phyloP scores from a whole-genome alignment of 2,113 vertebrate species.

The Typhlomys cinereus region DNA sequence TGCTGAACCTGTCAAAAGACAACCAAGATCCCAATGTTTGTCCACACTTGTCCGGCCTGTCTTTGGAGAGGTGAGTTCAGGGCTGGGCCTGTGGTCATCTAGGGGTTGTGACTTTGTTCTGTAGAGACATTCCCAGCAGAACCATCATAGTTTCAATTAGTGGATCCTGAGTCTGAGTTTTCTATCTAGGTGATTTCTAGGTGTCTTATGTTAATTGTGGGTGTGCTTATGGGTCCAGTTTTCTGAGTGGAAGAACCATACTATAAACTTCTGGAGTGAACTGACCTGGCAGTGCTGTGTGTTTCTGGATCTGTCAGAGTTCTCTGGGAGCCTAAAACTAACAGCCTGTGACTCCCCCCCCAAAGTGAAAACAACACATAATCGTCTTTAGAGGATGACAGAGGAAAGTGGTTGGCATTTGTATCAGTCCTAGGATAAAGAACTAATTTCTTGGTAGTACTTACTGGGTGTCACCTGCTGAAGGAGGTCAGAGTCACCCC shows the following conservation, averaged over 20 bases:
- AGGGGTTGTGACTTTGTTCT: neutral
- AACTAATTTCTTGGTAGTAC: neutral
- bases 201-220: neutral
- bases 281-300: neutral
- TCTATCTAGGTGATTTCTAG: neutral
- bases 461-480: neutral
- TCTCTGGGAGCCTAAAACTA: neutral
- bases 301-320: neutral
- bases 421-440: neutral
- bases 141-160: accelerated
- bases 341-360: neutral
- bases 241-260: neutral
- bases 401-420: too few relatives aligned
- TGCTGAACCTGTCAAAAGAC: constrained; percentile 92
- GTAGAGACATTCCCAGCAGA: neutral
- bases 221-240: neutral
- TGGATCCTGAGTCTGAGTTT: neutral
- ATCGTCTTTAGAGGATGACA: neutral
- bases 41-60: constrained; percentile 95
- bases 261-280: neutral
- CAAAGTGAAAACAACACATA: accelerated
- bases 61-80: constrained; percentile 93
- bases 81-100: neutral
- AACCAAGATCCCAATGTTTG: constrained; percentile 95
- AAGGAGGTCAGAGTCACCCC: neutral